A percentile compares a stretch with the other conserved stretches of the same genome.
Evolutionary conservation across 2,113 vertebrate species (phyloP).

Genomic region (Sinosuthora webbiana): DNA sequence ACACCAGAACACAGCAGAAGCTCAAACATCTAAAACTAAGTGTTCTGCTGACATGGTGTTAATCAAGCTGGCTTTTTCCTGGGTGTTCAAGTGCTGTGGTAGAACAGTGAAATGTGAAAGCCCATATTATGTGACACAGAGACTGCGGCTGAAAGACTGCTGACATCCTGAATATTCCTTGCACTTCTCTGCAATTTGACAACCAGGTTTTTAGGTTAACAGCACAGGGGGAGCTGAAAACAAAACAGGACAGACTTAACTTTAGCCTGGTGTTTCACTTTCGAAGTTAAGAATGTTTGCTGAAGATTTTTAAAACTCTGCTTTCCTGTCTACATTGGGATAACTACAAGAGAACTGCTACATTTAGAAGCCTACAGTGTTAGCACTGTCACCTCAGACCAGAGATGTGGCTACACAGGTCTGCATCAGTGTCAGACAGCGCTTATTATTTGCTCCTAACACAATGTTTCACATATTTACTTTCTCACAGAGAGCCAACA

Average conservation of each 20-base stretch:
- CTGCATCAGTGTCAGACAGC: neutral
- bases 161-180: neutral
- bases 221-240: neutral
- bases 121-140: neutral
- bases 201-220: neutral
- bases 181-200: neutral
- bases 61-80: neutral
- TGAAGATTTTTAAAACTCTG: neutral
- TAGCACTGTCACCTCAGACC: neutral
- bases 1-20: neutral
- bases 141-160: neutral
- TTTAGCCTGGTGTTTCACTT: neutral
- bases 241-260: neutral
- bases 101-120: neutral
- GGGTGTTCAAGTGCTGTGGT: neutral
- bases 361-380: neutral
- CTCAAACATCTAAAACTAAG: neutral
- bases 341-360: neutral
- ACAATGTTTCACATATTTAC: neutral
- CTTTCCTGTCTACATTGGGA: rapidly evolving
- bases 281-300: neutral
- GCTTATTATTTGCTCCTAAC: neutral
- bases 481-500: neutral
- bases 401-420: neutral
- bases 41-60: neutral